Evolutionary conservation across 2,797 vertebrate species (phyloP).

Genomic region (Novumbra hubbsi): DNA sequence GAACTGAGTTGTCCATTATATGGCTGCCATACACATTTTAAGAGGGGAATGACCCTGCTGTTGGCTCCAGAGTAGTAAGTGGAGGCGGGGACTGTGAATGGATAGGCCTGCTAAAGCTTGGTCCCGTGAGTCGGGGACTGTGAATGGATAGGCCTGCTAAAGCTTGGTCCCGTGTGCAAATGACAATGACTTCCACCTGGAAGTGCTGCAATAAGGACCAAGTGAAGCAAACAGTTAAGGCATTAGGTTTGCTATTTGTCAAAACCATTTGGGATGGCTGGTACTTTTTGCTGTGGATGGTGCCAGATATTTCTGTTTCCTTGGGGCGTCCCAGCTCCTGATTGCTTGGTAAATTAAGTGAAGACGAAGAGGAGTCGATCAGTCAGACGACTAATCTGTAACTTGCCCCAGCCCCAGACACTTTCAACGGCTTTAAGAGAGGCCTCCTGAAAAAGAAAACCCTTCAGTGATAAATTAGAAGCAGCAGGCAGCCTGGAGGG

Average conservation of each 20-base stretch:
- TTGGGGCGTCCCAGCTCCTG: neutral
- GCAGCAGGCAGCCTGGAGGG: conserved; percentile 25
- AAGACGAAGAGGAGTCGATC: neutral
- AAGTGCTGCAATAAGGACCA: neutral
- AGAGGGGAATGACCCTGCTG: neutral
- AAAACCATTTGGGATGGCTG: neutral
- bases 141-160: neutral
- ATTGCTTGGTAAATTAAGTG: conserved; percentile 7
- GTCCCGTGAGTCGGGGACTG: neutral
- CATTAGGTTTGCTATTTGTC: neutral
- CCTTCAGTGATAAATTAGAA: neutral
- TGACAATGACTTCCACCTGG: neutral
- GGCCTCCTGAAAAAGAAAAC: neutral
- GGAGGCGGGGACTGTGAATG: neutral
- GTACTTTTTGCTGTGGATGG: neutral
- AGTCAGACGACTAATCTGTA: neutral
- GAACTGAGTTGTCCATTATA: neutral
- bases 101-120: neutral
- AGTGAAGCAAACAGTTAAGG: neutral
- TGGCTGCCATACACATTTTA: neutral
- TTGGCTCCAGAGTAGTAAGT: neutral
- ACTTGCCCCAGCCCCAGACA: neutral
- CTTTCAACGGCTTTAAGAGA: neutral
- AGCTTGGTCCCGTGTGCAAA: neutral
- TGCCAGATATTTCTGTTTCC: neutral